A percentile compares a stretch with the other conserved stretches of the same genome.
Evolutionary conservation across 2,113 vertebrate genomes (phyloP).

Genomic region (Lagopus leucura): DNA sequence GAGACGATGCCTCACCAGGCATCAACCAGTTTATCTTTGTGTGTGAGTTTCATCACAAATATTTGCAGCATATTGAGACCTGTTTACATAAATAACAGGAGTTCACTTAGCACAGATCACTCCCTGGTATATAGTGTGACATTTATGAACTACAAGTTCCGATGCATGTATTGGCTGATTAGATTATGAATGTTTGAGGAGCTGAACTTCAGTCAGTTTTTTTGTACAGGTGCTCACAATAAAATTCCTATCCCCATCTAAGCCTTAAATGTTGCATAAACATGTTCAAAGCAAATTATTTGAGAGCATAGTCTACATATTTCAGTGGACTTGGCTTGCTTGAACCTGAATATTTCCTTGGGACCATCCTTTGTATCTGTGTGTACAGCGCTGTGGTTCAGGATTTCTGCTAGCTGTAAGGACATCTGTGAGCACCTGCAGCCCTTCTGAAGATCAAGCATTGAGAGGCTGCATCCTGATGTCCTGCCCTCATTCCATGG

Average conservation of each 20-base stretch:
- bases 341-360: neutral
- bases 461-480: neutral
- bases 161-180: neutral
- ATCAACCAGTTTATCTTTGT: neutral
- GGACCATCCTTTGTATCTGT: neutral
- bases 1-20: neutral
- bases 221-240: neutral
- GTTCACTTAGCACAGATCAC: neutral
- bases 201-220: neutral
- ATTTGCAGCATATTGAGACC: conserved; percentile 8
- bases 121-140: neutral
- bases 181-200: neutral
- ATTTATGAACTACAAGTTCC: neutral
- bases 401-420: neutral
- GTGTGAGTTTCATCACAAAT: neutral
- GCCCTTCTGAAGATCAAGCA: neutral
- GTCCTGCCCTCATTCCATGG: neutral
- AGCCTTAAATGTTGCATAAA: neutral
- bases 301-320: neutral
- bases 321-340: neutral
- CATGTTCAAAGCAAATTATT: neutral
- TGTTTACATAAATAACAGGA: neutral
- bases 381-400: neutral
- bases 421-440: neutral
- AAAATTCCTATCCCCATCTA: neutral